phyloP scores from a whole-genome alignment of 1,140 invertebrate genomes.

The Spodoptera litura region DNA sequence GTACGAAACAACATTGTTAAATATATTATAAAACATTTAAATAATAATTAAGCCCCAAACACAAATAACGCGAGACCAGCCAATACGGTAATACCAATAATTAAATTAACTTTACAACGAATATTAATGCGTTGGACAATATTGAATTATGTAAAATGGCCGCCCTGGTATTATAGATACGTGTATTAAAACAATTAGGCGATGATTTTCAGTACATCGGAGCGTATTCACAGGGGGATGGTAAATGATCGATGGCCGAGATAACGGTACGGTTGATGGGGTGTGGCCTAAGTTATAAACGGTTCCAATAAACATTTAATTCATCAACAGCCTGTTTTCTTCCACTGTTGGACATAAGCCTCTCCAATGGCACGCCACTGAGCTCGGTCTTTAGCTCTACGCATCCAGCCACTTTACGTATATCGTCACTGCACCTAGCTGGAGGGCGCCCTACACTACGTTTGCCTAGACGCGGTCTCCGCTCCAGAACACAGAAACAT shows the following conservation, averaged over 20 bases:
- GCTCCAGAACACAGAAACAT: too few species aligned
- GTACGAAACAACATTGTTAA: too few species aligned
- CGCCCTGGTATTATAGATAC: background rate
- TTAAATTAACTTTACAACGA: conserved; percentile 15
- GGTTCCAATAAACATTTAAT: background rate
- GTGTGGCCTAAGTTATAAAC: background rate
- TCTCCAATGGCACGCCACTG: too few species aligned
- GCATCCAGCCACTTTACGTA: too few species aligned
- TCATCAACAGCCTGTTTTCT: too few species aligned
- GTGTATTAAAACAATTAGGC: conserved; percentile 48
- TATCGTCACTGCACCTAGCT: too few species aligned
- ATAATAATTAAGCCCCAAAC: too few species aligned
- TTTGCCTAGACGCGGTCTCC: too few species aligned
- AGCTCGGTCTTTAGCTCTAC: too few species aligned
- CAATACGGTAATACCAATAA: conserved; percentile 16
- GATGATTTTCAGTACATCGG: conserved; percentile 48
- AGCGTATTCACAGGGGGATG: conserved; percentile 44
- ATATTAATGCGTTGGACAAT: background rate
- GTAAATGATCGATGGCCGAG: conserved; percentile 54
- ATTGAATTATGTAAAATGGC: conserved; percentile 19
- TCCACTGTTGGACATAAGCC: too few species aligned
- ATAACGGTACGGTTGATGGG: conserved; percentile 40
- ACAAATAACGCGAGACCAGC: background rate
- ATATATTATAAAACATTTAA: too few species aligned
- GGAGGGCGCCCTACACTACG: too few species aligned